phyloP scores from a whole-genome alignment of 2,113 vertebrate genomes.

The Prochilodus magdalenae region DNA sequence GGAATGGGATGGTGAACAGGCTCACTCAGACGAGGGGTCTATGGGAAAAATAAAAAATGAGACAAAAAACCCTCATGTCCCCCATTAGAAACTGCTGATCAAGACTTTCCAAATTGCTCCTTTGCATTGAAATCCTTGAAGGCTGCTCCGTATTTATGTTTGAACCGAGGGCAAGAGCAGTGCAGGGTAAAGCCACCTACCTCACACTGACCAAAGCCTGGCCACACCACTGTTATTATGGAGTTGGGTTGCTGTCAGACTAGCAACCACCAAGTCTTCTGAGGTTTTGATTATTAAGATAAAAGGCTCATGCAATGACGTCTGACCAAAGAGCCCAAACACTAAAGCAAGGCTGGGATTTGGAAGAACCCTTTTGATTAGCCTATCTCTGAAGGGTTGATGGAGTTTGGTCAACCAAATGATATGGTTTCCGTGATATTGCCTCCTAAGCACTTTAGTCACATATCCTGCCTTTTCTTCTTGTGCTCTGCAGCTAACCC shows the following conservation, averaged over 20 bases:
- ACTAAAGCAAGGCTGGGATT: background rate
- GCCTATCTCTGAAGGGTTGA: background rate
- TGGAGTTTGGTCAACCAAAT: background rate
- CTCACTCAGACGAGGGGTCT: slow-evolving; percentile 45
- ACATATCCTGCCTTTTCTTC: background rate
- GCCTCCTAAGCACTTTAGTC: background rate
- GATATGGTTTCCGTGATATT: too few species aligned
- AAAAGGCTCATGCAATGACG: slow-evolving; percentile 36
- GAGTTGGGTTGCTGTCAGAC: slow-evolving; percentile 34
- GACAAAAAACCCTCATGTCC: slow-evolving; percentile 10
- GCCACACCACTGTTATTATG: slow-evolving; percentile 55
- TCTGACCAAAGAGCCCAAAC: slow-evolving; percentile 1
- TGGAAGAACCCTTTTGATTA: background rate
- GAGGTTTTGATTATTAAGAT: slow-evolving; percentile 38
- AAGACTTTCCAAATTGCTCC: slow-evolving; percentile 22
- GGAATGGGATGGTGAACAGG: slow-evolving; percentile 37
- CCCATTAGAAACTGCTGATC: slow-evolving; percentile 18
- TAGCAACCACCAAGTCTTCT: slow-evolving; percentile 20
- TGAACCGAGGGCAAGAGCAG: slow-evolving; percentile 48
- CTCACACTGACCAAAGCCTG: slow-evolving; percentile 49
- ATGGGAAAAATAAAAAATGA: slow-evolving; percentile 11
- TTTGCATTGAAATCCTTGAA: slow-evolving; percentile 31
- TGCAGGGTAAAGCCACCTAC: slow-evolving; percentile 49
- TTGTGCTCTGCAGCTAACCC: background rate
- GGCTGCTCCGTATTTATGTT: slow-evolving; percentile 45